Conservation (phyloP, 1,140 invertebrate species). For the Drosophila setifemur region DNA sequence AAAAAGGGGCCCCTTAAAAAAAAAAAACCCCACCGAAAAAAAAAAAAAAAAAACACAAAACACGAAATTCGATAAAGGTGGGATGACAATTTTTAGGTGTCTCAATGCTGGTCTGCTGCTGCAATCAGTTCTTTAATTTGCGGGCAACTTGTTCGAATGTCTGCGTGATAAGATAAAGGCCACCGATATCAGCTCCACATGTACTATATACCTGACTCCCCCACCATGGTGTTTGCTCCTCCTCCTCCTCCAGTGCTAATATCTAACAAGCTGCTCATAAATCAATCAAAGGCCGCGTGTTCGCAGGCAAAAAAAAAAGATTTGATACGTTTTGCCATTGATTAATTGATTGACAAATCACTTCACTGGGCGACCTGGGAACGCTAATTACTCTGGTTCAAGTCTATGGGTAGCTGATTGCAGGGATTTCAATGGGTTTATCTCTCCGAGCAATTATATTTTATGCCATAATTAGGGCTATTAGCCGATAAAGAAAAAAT, state of each 20-base stretch:
- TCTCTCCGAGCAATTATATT: not conserved
- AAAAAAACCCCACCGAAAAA: constrained; percentile 23
- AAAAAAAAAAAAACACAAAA: constrained; percentile 17
- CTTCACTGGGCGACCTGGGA: constrained; percentile 1
- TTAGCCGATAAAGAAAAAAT: constrained; percentile 7
- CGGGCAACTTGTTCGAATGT: constrained; percentile 46
- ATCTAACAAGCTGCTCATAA: constrained; percentile 21
- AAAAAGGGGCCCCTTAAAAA: constrained; percentile 16
- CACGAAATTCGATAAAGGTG: constrained; percentile 26
- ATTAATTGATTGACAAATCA: constrained; percentile 45
- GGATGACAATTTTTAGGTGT: constrained; percentile 28
- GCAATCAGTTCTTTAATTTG: constrained; percentile 69
- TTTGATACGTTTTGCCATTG: constrained; percentile 18
- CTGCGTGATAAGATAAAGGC: constrained; percentile 58
- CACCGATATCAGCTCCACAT: constrained; percentile 28
- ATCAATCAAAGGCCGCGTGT: constrained; percentile 27
- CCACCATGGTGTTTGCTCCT: not conserved
- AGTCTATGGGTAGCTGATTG: not conserved
- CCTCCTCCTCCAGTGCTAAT: constrained; percentile 3
- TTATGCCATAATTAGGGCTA: constrained; percentile 5
- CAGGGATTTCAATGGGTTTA: constrained; percentile 10
- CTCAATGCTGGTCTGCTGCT: constrained; percentile 16
- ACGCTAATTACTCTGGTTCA: constrained; percentile 2
- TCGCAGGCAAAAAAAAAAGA: not conserved
- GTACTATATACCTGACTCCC: constrained; percentile 21